These are phyloP conservation scores for Lordiphosa stackelbergi DNA, from an alignment of 1,140 invertebrate species.

Conservation along the genomic window DNA sequence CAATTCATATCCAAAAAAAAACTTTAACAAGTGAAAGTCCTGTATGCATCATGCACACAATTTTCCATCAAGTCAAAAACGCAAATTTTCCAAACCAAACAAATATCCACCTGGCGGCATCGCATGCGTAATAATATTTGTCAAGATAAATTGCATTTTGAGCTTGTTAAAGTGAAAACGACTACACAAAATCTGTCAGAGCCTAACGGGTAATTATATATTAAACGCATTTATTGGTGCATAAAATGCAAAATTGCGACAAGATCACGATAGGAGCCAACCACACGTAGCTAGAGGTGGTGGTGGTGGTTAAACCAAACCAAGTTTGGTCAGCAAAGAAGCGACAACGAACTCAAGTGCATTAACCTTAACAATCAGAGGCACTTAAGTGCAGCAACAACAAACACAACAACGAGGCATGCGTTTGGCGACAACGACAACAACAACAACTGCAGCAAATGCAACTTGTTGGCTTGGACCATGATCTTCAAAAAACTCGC, in stretches of 20 bases:
- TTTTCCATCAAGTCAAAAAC: constrained; percentile 7
- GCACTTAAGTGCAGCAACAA: constrained; percentile 58
- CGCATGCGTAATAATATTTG: constrained; percentile 72
- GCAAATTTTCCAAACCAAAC: neutral
- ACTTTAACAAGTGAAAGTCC: neutral
- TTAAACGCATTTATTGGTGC: constrained; percentile 63
- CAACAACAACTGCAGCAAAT: constrained; percentile 31
- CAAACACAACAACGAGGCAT: constrained; percentile 29
- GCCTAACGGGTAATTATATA: constrained; percentile 46
- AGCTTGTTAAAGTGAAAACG: constrained; percentile 49
- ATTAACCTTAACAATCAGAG: constrained; percentile 71
- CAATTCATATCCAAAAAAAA: too few species aligned
- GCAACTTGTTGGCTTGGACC: constrained; percentile 36
- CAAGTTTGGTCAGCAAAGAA: constrained; percentile 69
- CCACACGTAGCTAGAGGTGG: neutral
- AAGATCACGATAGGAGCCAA: constrained; percentile 38
- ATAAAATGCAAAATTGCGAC: constrained; percentile 55
- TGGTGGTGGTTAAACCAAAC: constrained; percentile 4
- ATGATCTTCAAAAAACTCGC: constrained; percentile 57
- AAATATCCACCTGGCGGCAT: constrained; percentile 26
- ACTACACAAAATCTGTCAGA: constrained; percentile 24
- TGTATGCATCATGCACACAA: neutral
- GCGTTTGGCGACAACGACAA: constrained; percentile 42
- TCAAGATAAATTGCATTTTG: constrained; percentile 29
- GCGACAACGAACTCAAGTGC: constrained; percentile 72